Evolutionary conservation across 2,113 vertebrate species (phyloP).

Genomic region (Myotis davidii): DNA sequence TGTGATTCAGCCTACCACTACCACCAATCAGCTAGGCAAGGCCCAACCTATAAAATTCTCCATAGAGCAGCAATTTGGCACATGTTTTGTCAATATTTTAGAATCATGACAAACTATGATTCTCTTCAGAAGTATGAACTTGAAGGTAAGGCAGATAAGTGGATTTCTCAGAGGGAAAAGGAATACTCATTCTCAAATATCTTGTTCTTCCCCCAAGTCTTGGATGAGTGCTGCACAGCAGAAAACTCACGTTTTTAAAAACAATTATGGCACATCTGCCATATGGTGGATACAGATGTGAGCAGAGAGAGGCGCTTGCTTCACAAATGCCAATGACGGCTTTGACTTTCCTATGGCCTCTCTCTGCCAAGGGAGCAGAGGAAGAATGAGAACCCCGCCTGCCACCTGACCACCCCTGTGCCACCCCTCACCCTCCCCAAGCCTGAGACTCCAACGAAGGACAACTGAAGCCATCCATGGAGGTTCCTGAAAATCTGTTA

Average conservation of each 20-base stretch:
- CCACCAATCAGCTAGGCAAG: background rate
- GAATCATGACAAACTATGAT: background rate
- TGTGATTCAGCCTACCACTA: too few species aligned
- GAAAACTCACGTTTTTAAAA: background rate
- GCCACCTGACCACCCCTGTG: accelerated
- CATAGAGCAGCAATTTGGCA: background rate
- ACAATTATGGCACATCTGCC: background rate
- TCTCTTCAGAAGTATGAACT: background rate
- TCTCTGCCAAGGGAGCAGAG: background rate
- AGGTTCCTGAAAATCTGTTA: too few species aligned
- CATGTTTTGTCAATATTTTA: background rate
- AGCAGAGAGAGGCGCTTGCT: background rate
- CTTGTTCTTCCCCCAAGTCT: background rate
- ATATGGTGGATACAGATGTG: slow-evolving; percentile 44
- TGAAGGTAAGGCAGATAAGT: background rate
- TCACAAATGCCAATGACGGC: background rate
- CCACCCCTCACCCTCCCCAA: accelerated
- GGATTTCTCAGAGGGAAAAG: background rate
- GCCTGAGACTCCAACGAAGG: background rate
- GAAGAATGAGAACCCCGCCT: background rate
- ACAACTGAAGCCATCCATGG: accelerated
- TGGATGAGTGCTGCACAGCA: background rate
- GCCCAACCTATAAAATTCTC: background rate
- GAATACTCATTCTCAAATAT: background rate
- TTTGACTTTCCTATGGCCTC: background rate